Conservation (phyloP, 2,113 vertebrate genomes). For the Andinoacara biseriatus region DNA sequence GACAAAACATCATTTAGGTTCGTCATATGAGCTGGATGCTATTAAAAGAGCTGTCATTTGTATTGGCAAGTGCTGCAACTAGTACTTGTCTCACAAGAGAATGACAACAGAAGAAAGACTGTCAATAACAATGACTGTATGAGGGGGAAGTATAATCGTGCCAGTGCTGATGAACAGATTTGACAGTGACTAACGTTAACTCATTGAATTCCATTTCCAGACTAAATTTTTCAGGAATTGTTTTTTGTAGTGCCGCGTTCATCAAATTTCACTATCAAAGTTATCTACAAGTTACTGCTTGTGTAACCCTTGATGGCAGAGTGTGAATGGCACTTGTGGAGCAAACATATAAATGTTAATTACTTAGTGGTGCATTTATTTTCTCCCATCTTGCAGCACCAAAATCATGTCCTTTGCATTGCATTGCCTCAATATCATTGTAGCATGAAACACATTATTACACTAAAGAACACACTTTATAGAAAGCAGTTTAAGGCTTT, state of each 20-base stretch:
- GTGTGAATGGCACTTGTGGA: background rate
- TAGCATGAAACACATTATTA: slow-evolving; percentile 8
- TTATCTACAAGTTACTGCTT: background rate
- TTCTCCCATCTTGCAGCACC: background rate
- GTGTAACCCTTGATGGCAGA: background rate
- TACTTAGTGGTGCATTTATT: background rate
- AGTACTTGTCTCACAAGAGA: slow-evolving; percentile 26
- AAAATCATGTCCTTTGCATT: slow-evolving; percentile 24
- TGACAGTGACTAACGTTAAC: background rate
- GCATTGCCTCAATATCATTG: slow-evolving; percentile 19
- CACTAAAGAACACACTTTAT: slow-evolving; percentile 24
- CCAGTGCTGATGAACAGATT: slow-evolving; percentile 18
- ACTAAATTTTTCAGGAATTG: background rate
- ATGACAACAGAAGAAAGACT: slow-evolving; percentile 54
- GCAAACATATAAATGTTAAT: background rate
- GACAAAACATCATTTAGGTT: slow-evolving; percentile 60
- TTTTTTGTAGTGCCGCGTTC: background rate
- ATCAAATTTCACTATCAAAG: background rate
- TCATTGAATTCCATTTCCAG: background rate
- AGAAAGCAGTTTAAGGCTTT: slow-evolving; percentile 2
- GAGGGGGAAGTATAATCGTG: slow-evolving; percentile 20
- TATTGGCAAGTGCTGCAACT: slow-evolving; percentile 18
- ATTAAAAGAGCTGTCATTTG: slow-evolving; percentile 69
- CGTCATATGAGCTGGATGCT: slow-evolving; percentile 57
- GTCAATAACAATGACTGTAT: slow-evolving; percentile 42